Evolutionary conservation across 2,113 vertebrate genomes (phyloP).

Genomic region (Prionailurus bengalensis): DNA sequence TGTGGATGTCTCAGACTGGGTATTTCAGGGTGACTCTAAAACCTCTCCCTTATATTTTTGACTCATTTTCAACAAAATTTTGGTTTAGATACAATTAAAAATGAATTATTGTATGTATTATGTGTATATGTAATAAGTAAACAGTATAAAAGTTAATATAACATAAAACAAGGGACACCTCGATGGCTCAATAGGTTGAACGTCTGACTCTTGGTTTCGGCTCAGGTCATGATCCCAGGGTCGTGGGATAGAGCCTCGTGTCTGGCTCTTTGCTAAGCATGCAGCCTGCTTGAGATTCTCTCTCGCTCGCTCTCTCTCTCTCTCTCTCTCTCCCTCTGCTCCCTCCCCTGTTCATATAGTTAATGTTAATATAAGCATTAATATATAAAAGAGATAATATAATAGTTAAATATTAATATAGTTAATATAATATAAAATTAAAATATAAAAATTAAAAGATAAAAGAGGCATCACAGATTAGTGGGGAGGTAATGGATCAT

Average conservation of each 20-base stretch:
- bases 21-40: background rate
- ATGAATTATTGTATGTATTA: slow-evolving; percentile 18
- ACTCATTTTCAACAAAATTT: slow-evolving; percentile 39
- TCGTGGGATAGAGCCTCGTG: no score
- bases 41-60: background rate
- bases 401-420: background rate
- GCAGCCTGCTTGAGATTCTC: no score
- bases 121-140: background rate
- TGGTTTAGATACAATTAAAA: background rate
- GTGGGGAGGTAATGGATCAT: background rate
- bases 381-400: background rate
- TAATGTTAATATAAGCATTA: background rate
- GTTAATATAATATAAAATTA: background rate
- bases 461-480: slow-evolving; percentile 6
- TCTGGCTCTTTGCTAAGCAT: no score
- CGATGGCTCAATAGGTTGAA: no score
- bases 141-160: background rate
- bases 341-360: no score
- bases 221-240: no score
- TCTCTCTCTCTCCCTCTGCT: no score
- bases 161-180: background rate
- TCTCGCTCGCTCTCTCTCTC: no score
- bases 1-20: background rate
- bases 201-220: no score
- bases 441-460: background rate